Conservation (phyloP, 2,113 vertebrate species). For the Cepphus grylle region DNA sequence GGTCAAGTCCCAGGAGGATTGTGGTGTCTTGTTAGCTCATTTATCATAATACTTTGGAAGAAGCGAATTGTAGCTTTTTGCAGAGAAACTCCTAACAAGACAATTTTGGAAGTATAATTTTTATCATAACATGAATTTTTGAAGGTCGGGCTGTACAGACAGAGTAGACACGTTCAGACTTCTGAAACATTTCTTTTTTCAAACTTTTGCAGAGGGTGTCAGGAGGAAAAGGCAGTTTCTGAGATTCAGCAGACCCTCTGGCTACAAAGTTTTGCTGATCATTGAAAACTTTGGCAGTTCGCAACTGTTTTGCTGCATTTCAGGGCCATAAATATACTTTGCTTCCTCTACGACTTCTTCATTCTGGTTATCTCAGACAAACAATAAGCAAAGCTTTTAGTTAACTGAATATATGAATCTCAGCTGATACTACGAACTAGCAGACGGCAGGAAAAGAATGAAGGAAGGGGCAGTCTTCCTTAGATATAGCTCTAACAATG, state of each 20-base stretch:
- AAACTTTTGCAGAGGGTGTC: not conserved
- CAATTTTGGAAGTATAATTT: constrained; percentile 8
- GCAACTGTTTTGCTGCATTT: not conserved
- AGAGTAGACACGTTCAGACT: not conserved
- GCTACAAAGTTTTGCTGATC: not conserved
- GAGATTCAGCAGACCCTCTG: not conserved
- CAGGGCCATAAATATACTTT: not conserved
- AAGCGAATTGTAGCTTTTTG: not conserved
- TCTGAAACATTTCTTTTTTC: not conserved
- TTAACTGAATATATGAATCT: not conserved
- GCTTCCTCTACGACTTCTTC: not conserved
- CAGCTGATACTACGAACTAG: not conserved
- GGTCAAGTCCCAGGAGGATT: not conserved
- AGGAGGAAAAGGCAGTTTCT: not conserved
- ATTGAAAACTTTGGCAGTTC: not conserved
- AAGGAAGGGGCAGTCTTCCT: not conserved
- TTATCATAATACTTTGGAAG: not conserved
- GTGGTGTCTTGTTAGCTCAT: not conserved
- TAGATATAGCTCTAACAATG: not conserved
- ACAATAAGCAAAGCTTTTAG: not conserved
- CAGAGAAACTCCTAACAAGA: not conserved
- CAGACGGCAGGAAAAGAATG: not conserved
- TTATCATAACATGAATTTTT: not conserved
- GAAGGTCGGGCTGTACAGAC: not conserved
- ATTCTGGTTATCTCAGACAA: not conserved